These are phyloP conservation scores for Orthosia incerta DNA, from an alignment of 2,888 invertebrate genomes.

Conservation along the genomic window DNA sequence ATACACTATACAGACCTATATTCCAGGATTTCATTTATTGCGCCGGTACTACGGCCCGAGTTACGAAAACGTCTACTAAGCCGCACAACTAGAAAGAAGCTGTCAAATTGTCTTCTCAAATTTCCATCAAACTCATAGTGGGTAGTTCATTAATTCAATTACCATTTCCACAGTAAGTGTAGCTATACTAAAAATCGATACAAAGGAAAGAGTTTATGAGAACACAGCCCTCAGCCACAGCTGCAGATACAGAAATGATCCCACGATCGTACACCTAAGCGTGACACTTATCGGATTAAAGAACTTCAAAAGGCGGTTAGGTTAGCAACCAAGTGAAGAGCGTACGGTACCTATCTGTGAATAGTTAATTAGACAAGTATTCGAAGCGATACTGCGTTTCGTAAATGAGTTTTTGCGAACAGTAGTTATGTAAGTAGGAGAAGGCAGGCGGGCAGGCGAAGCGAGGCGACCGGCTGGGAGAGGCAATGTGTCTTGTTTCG, in stretches of 20 bases:
- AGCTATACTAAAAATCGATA: conserved; percentile 25
- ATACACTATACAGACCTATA: conserved; percentile 41
- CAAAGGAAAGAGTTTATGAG: conserved; percentile 8
- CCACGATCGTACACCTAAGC: conserved; percentile 28
- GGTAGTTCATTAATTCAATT: conserved; percentile 14
- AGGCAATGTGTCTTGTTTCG: conserved; percentile 61
- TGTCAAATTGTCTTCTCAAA: conserved; percentile 7
- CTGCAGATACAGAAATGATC: conserved; percentile 51
- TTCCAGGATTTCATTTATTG: conserved; percentile 50
- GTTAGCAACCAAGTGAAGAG: conserved; percentile 28
- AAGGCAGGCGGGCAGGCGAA: conserved; percentile 41
- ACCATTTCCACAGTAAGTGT: neutral
- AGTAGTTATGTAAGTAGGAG: conserved; percentile 67
- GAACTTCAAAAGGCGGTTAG: conserved; percentile 32
- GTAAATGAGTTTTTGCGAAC: conserved; percentile 73
- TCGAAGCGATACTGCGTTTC: conserved; percentile 64
- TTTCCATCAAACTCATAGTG: neutral
- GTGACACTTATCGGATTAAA: conserved; percentile 51
- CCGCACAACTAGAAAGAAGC: neutral
- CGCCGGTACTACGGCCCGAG: conserved; percentile 9
- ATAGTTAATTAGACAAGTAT: conserved; percentile 72
- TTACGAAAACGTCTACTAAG: conserved; percentile 23
- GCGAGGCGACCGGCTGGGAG: conserved; percentile 31
- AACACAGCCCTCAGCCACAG: conserved; percentile 31
- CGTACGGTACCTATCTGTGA: conserved; percentile 67